phyloP scores from a whole-genome alignment of 1,140 invertebrate genomes.

The Leptonema lineaticorne region DNA sequence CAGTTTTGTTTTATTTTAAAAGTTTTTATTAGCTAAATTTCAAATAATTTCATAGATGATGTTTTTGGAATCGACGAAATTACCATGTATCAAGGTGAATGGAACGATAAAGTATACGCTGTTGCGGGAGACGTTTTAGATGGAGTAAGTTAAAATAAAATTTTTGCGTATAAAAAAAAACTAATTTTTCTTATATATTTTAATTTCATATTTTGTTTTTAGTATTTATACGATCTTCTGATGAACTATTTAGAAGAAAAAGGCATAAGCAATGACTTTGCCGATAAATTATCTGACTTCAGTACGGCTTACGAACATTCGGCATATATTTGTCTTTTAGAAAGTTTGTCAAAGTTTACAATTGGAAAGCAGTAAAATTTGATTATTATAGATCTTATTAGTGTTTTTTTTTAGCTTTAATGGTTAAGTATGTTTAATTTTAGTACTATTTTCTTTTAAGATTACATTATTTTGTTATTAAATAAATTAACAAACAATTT shows the following conservation, averaged over 20 bases:
- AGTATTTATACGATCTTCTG: conserved; percentile 91
- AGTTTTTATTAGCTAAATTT: background rate
- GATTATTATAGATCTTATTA: background rate
- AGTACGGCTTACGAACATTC: conserved; percentile 89
- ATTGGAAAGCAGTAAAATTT: conserved; percentile 52
- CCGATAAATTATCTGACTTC: conserved; percentile 79
- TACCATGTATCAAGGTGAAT: conserved; percentile 79
- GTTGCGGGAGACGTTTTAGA: conserved; percentile 88
- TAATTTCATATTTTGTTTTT: conserved; percentile 48
- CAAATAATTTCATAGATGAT: conserved; percentile 60
- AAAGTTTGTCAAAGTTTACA: conserved; percentile 83
- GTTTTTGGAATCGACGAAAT: conserved; percentile 88
- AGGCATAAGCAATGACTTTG: conserved; percentile 89
- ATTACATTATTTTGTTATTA: conserved; percentile 18
- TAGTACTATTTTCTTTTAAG: conserved; percentile 14
- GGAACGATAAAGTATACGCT: conserved; percentile 79
- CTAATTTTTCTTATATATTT: conserved; percentile 17
- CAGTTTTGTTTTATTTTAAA: background rate
- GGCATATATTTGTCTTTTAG: conserved; percentile 82
- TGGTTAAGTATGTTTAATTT: background rate
- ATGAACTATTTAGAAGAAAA: conserved; percentile 94
- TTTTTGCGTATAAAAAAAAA: conserved; percentile 6
- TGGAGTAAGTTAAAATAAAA: conserved; percentile 64
- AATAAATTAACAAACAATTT: background rate
- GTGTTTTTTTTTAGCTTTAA: background rate